These are phyloP conservation scores for Melanotaenia duboulayi DNA, from an alignment of 2,113 vertebrate species.

Conservation along the genomic window DNA sequence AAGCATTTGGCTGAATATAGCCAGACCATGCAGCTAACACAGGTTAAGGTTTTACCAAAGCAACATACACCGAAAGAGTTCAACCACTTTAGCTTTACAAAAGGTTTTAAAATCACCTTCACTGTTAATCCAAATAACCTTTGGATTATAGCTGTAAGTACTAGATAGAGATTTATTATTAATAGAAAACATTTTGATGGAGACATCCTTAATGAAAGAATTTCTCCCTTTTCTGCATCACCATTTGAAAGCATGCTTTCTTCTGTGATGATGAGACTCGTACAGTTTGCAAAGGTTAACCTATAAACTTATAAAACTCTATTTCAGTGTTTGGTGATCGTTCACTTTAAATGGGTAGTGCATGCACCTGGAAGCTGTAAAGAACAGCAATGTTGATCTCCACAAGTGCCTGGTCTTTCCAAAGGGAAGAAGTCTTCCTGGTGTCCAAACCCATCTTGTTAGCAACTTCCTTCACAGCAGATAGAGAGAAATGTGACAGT, in stretches of 20 bases:
- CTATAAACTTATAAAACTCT: background rate
- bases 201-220: background rate
- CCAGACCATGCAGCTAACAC: too few relatives aligned
- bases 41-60: too few relatives aligned
- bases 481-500: background rate
- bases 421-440: conserved; percentile 94
- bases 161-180: too few relatives aligned
- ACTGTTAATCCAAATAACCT: too few relatives aligned
- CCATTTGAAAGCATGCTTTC: too few relatives aligned
- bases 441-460: conserved; percentile 94
- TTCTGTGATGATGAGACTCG: too few relatives aligned
- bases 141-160: background rate
- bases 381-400: conserved; percentile 98
- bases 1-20: too few relatives aligned
- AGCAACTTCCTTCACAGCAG: conserved; percentile 88
- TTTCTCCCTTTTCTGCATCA: too few relatives aligned
- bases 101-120: too few relatives aligned
- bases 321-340: background rate
- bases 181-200: too few relatives aligned
- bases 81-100: too few relatives aligned
- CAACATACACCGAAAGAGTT: too few relatives aligned
- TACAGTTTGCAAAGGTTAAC: background rate
- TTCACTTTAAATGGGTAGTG: background rate
- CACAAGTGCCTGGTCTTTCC: conserved; percentile 97
- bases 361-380: conserved; percentile 93